Conservation (phyloP, 1,140 invertebrate species). For the Eueides isabella region DNA sequence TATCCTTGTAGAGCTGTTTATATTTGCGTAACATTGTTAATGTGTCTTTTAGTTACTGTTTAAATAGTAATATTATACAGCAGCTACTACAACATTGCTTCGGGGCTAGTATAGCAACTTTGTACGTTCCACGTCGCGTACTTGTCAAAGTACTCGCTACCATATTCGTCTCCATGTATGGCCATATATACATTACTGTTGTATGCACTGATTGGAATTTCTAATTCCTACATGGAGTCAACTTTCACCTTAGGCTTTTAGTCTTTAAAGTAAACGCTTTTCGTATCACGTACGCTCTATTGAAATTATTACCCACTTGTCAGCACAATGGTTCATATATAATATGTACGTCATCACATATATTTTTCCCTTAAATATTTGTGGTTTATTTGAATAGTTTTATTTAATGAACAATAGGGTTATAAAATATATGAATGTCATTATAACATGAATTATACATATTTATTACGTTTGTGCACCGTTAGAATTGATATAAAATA, state of each 20-base stretch:
- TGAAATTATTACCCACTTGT: background rate
- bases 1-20: no score
- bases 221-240: background rate
- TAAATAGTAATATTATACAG: no score
- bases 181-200: background rate
- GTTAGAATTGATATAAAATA: background rate
- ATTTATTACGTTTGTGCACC: background rate
- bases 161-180: background rate
- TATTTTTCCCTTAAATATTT: background rate
- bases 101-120: background rate
- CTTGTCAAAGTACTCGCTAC: background rate
- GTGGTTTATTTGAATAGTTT: conserved; percentile 2
- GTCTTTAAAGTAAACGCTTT: background rate
- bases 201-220: background rate
- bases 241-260: conserved; percentile 14
- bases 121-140: background rate
- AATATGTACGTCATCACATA: background rate
- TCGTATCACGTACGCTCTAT: background rate
- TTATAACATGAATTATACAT: background rate
- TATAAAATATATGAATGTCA: background rate
- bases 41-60: no score
- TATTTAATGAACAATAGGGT: background rate
- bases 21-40: no score
- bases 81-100: background rate
- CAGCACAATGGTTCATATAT: background rate